These are phyloP conservation scores for Prunella fulvescens DNA, from an alignment of 2,113 vertebrate genomes.

Conservation along the genomic window DNA sequence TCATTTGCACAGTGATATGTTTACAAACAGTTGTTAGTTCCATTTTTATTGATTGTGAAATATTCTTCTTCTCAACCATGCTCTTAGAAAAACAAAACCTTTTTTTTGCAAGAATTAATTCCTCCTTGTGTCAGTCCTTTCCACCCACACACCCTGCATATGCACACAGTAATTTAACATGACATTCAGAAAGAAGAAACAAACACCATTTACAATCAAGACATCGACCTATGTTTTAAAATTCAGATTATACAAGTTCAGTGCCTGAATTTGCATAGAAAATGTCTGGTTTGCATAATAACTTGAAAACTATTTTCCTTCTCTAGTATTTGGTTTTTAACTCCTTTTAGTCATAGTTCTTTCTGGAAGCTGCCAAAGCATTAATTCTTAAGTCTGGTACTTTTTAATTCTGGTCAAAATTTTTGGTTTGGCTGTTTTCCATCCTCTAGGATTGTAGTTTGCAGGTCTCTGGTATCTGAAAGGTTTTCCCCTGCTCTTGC, in stretches of 20 bases:
- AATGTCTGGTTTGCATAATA: constrained; percentile 38
- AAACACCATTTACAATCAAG: constrained; percentile 43
- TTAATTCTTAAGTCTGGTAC: not conserved
- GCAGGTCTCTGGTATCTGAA: not conserved
- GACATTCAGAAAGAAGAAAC: constrained; percentile 40
- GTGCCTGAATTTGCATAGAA: constrained; percentile 23
- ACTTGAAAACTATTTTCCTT: constrained; percentile 4
- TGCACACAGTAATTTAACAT: not conserved
- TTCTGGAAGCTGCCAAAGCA: not conserved
- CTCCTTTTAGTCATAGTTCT: not conserved
- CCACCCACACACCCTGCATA: not conserved
- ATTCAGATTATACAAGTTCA: constrained; percentile 37
- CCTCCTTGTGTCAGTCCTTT: not conserved
- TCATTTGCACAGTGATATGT: not conserved
- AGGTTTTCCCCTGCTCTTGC: not conserved
- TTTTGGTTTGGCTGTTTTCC: not conserved
- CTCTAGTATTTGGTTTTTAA: constrained; percentile 20
- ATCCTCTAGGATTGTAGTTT: not conserved
- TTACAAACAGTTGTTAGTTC: not conserved
- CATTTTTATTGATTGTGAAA: not conserved
- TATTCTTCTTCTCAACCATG: not conserved
- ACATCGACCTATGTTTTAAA: constrained; percentile 31
- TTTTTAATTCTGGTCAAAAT: constrained; percentile 13
- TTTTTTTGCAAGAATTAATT: not conserved
- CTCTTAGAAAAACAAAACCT: not conserved